Conservation (phyloP, 2,113 vertebrate species). For the Cyprinodon tularosa region DNA sequence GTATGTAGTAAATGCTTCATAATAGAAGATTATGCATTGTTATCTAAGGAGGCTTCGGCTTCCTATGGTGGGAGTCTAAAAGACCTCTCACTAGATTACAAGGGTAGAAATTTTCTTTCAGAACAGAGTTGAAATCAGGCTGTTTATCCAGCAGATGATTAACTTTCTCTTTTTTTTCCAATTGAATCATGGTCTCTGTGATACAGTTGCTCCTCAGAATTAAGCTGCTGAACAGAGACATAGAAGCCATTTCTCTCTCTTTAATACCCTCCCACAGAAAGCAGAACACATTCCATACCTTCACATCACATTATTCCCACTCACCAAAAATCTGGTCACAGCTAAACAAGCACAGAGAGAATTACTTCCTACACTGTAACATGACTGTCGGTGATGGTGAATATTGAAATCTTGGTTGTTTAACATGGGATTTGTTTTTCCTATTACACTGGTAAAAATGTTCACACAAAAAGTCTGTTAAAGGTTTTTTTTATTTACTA, state of each 20-base stretch:
- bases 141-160: neutral
- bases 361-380: constrained; percentile 26
- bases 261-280: constrained; percentile 37
- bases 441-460: neutral
- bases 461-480: constrained; percentile 2
- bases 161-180: neutral
- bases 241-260: constrained; percentile 20
- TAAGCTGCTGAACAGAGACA: constrained; percentile 23
- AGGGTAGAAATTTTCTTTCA: too few species aligned
- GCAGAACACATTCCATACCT: constrained; percentile 7
- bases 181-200: constrained; percentile 18
- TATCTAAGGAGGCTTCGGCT: too few species aligned
- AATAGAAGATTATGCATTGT: too few species aligned
- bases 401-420: constrained; percentile 21
- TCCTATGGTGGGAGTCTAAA: too few species aligned
- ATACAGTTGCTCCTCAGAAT: constrained; percentile 29
- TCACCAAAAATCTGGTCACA: constrained; percentile 26
- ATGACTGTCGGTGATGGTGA: constrained; percentile 1
- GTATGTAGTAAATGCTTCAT: neutral
- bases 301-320: constrained; percentile 9
- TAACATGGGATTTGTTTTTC: constrained; percentile 12
- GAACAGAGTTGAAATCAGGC: neutral
- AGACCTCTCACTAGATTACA: too few species aligned
- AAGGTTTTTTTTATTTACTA: neutral
- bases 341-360: constrained; percentile 7